phyloP scores from a whole-genome alignment of 2,888 invertebrate genomes.

The Branchipolynoe longqiensis region DNA sequence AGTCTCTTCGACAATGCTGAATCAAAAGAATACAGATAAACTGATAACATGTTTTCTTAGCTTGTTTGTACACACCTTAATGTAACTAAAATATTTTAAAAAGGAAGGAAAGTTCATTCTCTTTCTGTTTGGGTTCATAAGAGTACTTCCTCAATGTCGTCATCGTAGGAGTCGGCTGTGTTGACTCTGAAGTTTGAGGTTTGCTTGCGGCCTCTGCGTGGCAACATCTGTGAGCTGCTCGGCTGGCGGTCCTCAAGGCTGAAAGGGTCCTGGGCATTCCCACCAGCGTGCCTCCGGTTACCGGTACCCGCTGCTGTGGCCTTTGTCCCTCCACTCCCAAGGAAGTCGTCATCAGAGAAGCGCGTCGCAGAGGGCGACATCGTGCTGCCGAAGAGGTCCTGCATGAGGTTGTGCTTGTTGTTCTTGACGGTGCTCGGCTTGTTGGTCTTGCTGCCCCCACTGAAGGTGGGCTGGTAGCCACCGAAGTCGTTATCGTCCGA shows the following conservation, averaged over 20 bases:
- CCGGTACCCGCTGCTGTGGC: neutral
- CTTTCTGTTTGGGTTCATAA: too few relatives aligned
- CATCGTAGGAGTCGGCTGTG: conserved; percentile 76
- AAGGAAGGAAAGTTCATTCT: too few relatives aligned
- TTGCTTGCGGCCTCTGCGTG: conserved; percentile 69
- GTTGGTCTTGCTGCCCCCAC: conserved; percentile 54
- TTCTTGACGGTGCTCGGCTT: too few relatives aligned
- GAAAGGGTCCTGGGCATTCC: conserved; percentile 18
- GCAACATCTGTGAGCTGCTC: conserved; percentile 59
- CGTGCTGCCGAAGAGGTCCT: conserved; percentile 75
- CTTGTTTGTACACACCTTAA: neutral
- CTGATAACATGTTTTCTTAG: neutral
- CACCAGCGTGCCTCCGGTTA: neutral
- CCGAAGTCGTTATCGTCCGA: conserved; percentile 71
- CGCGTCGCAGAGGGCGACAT: neutral
- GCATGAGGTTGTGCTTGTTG: conserved; percentile 67
- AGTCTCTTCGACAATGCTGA: too few relatives aligned
- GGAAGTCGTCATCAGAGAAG: conserved; percentile 67
- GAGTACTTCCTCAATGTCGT: conserved; percentile 80
- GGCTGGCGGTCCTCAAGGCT: conserved; percentile 66
- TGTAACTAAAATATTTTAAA: too few relatives aligned
- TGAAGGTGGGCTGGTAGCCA: conserved; percentile 77
- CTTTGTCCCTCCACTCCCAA: conserved; percentile 65
- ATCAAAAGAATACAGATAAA: too few relatives aligned
- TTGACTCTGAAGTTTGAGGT: conserved; percentile 74